These are phyloP conservation scores for Ispidina picta DNA, from an alignment of 2,797 vertebrate species.

Conservation along the genomic window DNA sequence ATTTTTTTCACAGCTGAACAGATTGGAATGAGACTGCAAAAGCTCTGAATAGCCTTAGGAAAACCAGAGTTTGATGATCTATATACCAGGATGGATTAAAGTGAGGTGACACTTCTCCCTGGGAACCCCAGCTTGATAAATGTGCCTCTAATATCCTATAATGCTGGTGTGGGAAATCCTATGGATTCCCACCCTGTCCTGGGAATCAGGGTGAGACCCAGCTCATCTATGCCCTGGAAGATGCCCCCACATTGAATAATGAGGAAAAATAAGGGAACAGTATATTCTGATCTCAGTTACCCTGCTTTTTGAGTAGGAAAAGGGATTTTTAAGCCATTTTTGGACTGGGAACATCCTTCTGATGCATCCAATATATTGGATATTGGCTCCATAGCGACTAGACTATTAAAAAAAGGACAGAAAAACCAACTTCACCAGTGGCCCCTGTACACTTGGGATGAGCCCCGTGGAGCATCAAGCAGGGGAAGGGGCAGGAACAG, in stretches of 20 bases:
- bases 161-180: not conserved
- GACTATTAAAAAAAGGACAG: fast-evolving
- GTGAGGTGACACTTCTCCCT: not conserved
- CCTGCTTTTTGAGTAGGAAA: not conserved
- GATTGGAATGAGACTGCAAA: not conserved
- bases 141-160: not conserved
- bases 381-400: fast-evolving
- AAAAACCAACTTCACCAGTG: fast-evolving
- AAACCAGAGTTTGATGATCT: not conserved
- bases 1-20: not conserved
- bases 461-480: fast-evolving
- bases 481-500: fast-evolving
- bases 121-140: not conserved
- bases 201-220: not conserved
- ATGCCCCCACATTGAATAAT: not conserved
- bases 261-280: not conserved
- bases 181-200: not conserved
- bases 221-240: fast-evolving
- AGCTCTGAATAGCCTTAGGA: not conserved
- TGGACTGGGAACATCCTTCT: not conserved
- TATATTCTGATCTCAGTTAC: not conserved
- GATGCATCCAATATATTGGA: too few relatives aligned
- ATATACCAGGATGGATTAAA: not conserved
- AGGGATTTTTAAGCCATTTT: fast-evolving
- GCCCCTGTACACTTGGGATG: fast-evolving